phyloP scores from a whole-genome alignment of 2,888 invertebrate species.

The Zootermopsis nevadensis region DNA sequence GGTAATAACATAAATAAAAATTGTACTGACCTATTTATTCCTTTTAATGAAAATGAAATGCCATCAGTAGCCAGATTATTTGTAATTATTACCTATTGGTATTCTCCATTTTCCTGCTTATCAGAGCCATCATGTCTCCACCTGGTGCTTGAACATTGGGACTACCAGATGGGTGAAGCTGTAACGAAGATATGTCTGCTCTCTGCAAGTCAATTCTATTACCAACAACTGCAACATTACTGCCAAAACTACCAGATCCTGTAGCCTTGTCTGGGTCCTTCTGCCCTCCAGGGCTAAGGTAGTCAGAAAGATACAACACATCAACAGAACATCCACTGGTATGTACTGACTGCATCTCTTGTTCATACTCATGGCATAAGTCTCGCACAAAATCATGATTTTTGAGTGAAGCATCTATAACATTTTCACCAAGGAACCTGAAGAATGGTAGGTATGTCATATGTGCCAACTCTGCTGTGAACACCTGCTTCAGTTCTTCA shows the following conservation, averaged over 20 bases:
- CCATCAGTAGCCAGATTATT: no score
- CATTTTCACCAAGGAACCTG: conserved; percentile 76
- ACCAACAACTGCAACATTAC: conserved; percentile 84
- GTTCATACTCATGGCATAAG: conserved; percentile 81
- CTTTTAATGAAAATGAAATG: no score
- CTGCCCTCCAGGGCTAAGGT: conserved; percentile 49
- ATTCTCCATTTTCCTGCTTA: conserved; percentile 55
- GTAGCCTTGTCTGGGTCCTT: conserved; percentile 53
- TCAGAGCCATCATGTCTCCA: conserved; percentile 51
- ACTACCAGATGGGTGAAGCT: conserved; percentile 26
- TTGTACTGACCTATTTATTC: no score
- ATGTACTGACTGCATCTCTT: conserved; percentile 61
- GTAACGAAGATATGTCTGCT: conserved; percentile 51
- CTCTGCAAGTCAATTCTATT: conserved; percentile 79
- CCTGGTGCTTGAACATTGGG: conserved; percentile 34
- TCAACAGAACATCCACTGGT: conserved; percentile 48
- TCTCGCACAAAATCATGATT: conserved; percentile 83
- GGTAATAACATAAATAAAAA: no score
- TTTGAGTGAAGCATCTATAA: conserved; percentile 77
- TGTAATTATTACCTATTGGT: conserved; percentile 53
- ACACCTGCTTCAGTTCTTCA: conserved; percentile 84
- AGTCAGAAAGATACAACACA: conserved; percentile 53
- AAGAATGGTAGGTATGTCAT: conserved; percentile 82
- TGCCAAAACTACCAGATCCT: conserved; percentile 77
- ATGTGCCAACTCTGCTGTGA: conserved; percentile 87